Percentiles rank a stretch among this genome's conserved stretches.
These are phyloP conservation scores for Anableps anableps DNA, from an alignment of 2,797 vertebrate genomes.

Conservation along the genomic window DNA sequence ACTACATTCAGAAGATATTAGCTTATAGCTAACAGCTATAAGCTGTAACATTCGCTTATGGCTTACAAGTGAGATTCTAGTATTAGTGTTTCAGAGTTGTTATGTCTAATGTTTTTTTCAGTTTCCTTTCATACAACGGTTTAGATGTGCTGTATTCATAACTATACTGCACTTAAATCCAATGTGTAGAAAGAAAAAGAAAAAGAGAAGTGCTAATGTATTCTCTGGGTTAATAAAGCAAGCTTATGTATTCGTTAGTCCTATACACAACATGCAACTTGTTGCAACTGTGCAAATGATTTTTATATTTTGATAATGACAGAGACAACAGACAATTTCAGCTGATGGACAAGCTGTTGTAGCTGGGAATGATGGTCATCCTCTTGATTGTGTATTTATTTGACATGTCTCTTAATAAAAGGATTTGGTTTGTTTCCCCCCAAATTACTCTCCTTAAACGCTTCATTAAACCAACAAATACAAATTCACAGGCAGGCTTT, in stretches of 20 bases:
- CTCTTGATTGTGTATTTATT: background rate
- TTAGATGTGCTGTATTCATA: background rate
- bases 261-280: background rate
- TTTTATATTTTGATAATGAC: background rate
- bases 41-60: too few relatives aligned
- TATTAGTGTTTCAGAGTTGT: too few relatives aligned
- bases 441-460: conserved; percentile 20
- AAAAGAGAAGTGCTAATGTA: background rate
- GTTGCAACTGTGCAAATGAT: background rate
- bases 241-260: background rate
- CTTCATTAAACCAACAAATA: conserved; percentile 34
- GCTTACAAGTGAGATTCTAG: too few relatives aligned
- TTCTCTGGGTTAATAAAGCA: background rate
- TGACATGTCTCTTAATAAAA: background rate
- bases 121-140: background rate
- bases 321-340: background rate
- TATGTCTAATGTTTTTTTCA: background rate
- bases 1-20: too few relatives aligned
- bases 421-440: conserved; percentile 31
- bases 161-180: background rate
- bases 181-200: background rate
- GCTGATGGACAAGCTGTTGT: background rate
- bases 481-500: conserved; percentile 34
- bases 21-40: too few relatives aligned
- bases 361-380: background rate